A percentile compares a stretch with the other conserved stretches of the same genome.
Evolutionary conservation across 2,797 vertebrate genomes (phyloP).

Genomic region (Toxotes lorentzi): DNA sequence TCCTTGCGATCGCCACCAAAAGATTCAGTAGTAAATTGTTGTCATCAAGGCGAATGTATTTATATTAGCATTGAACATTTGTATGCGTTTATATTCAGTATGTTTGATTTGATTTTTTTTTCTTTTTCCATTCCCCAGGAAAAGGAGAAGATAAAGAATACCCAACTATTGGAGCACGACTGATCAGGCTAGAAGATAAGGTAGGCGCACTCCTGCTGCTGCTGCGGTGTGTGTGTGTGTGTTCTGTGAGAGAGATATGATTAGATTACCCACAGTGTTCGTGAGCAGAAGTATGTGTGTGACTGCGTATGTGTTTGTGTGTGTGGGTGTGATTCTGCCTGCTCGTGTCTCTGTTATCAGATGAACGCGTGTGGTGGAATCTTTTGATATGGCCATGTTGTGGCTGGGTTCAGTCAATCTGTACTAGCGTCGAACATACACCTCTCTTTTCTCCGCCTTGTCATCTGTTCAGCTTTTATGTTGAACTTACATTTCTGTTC

Average conservation of each 20-base stretch:
- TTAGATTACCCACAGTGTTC: constrained; percentile 28
- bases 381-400: constrained; percentile 47
- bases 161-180: constrained; percentile 90
- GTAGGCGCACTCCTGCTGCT: constrained; percentile 75
- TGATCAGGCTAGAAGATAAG: constrained; percentile 93
- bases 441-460: constrained; percentile 1
- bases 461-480: neutral
- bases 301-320: neutral
- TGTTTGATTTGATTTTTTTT: neutral
- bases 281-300: constrained; percentile 17
- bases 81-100: neutral
- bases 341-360: constrained; percentile 47
- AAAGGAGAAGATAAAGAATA: constrained; percentile 92
- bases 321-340: constrained; percentile 21
- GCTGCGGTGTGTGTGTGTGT: constrained; percentile 38
- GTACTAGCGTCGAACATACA: constrained; percentile 18
- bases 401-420: constrained; percentile 31
- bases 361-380: constrained; percentile 45
- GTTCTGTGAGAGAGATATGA: constrained; percentile 43
- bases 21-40: neutral
- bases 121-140: constrained; percentile 76
- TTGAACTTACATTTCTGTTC: neutral
- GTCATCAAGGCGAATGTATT: neutral
- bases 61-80: neutral
- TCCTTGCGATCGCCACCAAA: neutral